Percentiles rank a stretch among this genome's conserved stretches.
These are phyloP conservation scores for Caiman crocodilus DNA, from an alignment of 2,797 vertebrate genomes.

Conservation along the genomic window DNA sequence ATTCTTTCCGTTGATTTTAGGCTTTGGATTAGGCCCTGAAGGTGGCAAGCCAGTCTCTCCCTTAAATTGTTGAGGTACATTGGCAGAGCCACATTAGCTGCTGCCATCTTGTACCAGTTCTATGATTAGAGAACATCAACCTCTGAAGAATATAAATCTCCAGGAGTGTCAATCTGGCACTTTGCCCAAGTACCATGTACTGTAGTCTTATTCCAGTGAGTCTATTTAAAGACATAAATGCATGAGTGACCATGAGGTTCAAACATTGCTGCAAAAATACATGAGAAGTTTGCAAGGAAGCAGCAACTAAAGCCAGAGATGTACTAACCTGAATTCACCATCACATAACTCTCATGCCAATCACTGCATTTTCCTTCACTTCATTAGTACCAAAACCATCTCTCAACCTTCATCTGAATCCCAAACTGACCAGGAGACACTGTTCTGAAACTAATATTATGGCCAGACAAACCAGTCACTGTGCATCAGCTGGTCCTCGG, in stretches of 20 bases:
- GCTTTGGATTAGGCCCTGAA: background rate
- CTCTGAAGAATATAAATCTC: background rate
- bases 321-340: background rate
- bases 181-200: background rate
- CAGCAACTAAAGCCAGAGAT: background rate
- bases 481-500: no score
- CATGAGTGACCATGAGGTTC: background rate
- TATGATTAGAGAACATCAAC: background rate
- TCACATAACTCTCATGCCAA: background rate
- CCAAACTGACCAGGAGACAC: background rate
- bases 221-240: background rate
- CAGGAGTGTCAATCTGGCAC: background rate
- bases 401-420: background rate
- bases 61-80: background rate
- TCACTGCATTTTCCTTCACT: background rate
- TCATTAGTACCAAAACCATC: background rate
- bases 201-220: background rate
- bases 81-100: background rate
- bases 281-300: background rate
- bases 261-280: background rate
- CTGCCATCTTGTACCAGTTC: background rate
- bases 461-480: no score
- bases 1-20: background rate
- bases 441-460: background rate
- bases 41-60: background rate